Conservation (phyloP, 2,113 vertebrate species). For the Struthidea cinerea region DNA sequence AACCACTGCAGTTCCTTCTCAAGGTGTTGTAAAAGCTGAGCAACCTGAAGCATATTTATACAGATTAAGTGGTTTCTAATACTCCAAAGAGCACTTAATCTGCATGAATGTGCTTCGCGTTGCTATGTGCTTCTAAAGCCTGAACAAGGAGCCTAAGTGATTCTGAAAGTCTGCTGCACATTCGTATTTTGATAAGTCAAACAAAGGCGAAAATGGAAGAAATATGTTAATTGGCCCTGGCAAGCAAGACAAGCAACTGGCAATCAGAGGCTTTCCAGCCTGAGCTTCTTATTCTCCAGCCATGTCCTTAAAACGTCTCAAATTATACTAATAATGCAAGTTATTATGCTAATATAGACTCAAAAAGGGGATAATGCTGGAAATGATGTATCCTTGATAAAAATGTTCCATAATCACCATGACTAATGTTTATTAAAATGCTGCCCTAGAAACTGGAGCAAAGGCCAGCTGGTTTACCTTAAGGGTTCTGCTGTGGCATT, state of each 20-base stretch:
- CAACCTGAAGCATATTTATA: slow-evolving; percentile 67
- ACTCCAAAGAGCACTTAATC: slow-evolving; percentile 63
- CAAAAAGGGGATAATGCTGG: slow-evolving; percentile 15
- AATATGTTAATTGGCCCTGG: slow-evolving; percentile 37
- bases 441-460: slow-evolving; percentile 53
- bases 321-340: slow-evolving; percentile 47
- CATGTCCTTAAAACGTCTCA: slow-evolving; percentile 42
- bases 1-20: slow-evolving; percentile 26
- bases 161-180: slow-evolving; percentile 23
- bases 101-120: slow-evolving; percentile 43
- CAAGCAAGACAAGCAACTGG: not conserved
- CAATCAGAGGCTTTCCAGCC: not conserved
- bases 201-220: slow-evolving; percentile 19
- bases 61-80: slow-evolving; percentile 53
- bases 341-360: slow-evolving; percentile 42
- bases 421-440: slow-evolving; percentile 58
- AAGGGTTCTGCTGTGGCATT: slow-evolving; percentile 34
- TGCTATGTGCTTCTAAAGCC: slow-evolving; percentile 12
- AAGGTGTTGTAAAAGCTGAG: slow-evolving; percentile 58
- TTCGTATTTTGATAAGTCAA: slow-evolving; percentile 51
- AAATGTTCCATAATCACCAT: slow-evolving; percentile 44
- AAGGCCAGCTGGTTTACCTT: slow-evolving; percentile 45
- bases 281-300: slow-evolving; percentile 35
- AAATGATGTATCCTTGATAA: slow-evolving; percentile 62
- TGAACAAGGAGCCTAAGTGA: slow-evolving; percentile 23